These are phyloP conservation scores for Linurgus olivaceus DNA, from an alignment of 2,797 vertebrate species.

Conservation along the genomic window DNA sequence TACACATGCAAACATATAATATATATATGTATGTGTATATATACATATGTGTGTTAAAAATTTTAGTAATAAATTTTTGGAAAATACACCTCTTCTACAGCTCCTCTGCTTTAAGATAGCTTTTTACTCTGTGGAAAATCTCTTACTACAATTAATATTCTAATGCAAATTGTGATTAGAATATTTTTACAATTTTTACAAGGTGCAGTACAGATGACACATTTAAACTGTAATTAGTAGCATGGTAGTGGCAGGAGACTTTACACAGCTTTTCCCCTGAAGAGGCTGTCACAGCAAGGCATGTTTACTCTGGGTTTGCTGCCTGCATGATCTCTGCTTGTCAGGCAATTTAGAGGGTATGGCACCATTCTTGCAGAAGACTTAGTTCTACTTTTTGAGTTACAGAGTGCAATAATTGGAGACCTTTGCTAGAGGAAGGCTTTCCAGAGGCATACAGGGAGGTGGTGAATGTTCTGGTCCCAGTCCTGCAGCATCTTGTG, in stretches of 20 bases:
- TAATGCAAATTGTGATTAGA: neutral
- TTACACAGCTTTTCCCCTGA: neutral
- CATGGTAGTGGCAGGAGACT: neutral
- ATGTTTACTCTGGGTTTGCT: neutral
- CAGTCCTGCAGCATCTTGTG: neutral
- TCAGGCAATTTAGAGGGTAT: neutral
- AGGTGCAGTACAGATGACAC: neutral
- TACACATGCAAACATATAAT: neutral
- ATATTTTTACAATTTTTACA: neutral
- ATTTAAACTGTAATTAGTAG: neutral
- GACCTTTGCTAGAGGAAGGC: conserved; percentile 17
- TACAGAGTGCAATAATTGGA: neutral
- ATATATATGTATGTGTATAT: neutral
- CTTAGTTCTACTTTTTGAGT: neutral
- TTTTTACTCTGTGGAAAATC: neutral
- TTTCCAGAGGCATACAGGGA: conserved; percentile 36
- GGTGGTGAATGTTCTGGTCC: neutral
- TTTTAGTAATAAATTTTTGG: neutral
- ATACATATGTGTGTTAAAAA: neutral
- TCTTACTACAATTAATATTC: neutral
- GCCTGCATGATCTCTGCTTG: neutral
- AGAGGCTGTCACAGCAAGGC: neutral
- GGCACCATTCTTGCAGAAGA: neutral
- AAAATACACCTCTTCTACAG: neutral
- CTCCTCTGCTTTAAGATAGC: neutral